A percentile compares a stretch with the other conserved stretches of the same genome.
Evolutionary conservation across 1,140 invertebrate species (phyloP).

Genomic region (Drosophila virilis): DNA sequence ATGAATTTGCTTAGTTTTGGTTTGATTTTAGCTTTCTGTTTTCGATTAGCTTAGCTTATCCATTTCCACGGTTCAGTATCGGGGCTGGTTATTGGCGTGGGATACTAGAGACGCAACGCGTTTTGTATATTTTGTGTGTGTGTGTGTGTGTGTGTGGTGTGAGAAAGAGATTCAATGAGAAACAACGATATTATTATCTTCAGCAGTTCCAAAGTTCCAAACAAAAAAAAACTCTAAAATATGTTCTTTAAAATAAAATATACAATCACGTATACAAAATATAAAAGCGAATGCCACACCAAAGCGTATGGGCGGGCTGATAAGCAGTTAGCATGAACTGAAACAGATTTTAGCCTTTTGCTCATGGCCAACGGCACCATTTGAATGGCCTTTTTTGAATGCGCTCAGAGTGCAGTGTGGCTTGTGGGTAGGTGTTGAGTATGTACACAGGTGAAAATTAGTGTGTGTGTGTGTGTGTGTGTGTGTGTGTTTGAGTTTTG

Average conservation of each 20-base stretch:
- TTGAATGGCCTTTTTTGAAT: background rate
- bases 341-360: constrained; percentile 2
- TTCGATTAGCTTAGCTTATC: constrained; percentile 84
- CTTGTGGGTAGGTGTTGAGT: constrained; percentile 4
- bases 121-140: constrained; percentile 27
- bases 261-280: constrained; percentile 1
- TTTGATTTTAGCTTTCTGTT: constrained; percentile 23
- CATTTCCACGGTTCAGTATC: constrained; percentile 94
- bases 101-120: constrained; percentile 86
- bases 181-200: constrained; percentile 71
- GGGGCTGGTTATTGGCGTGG: constrained; percentile 92
- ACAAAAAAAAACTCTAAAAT: constrained; percentile 5
- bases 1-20: constrained; percentile 17
- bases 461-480: constrained; percentile 7
- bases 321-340: constrained; percentile 32
- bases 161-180: constrained; percentile 73
- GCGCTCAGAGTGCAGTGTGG: constrained; percentile 5
- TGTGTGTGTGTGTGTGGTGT: constrained; percentile 26
- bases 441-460: constrained; percentile 37
- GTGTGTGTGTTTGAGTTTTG: background rate
- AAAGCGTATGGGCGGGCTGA: constrained; percentile 25
- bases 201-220: constrained; percentile 29
- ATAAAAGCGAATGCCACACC: constrained; percentile 17
- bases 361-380: background rate
- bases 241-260: background rate